Evolutionary conservation across 1,140 invertebrate genomes (phyloP), one percentile per base, ranked within the genome.

Genomic region (Drosophila pseudoananassae): DNA sequence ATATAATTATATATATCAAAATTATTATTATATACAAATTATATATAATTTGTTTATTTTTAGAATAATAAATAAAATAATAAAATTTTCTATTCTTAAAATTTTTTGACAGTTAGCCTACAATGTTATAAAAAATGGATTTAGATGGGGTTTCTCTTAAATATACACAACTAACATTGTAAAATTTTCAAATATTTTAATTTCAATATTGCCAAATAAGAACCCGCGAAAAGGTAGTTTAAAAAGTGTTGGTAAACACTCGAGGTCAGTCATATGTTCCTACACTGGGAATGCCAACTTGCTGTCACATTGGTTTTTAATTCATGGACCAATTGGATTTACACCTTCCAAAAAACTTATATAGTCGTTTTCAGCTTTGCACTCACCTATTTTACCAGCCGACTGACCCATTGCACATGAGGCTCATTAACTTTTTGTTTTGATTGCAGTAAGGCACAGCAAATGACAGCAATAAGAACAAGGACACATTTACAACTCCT

Each of bases 301-400:
- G 33, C 33, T 36, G 2, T 43, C 10, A 43, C 7, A 68, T 50
- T 36, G 50, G 36, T 46, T 53, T 45, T 20, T 6, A 23, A 57
- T 54, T 66, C 15, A 54, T 20, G 23, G 49, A 25, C 45, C 66
- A 52, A 57, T 50, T 54, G 52, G 29, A 51, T 29, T 53, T 64
- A 25, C 46, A 66, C 38, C 36, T 77, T 56, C 65, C n/a, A 31
- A 27, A 23, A 15, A 43, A 43, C 25, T 31, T 9, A 20, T 12
- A 12, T 10, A 36, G 12, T n/a, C 12, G 33, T 20, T 46, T n/a
- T 14, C 6, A 27, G 25, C 14, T 12, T 23, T 8, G 40, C n/a
- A 81, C 90, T 91, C 73, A 91, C 90, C 90, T 51, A 91, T 91
- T 91, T 91, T 91, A 66, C 90, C 54, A 38, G 90, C 90, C 77